These are phyloP conservation scores for Anthophora plumipes DNA, from an alignment of 2,888 invertebrate species.

Conservation along the genomic window DNA sequence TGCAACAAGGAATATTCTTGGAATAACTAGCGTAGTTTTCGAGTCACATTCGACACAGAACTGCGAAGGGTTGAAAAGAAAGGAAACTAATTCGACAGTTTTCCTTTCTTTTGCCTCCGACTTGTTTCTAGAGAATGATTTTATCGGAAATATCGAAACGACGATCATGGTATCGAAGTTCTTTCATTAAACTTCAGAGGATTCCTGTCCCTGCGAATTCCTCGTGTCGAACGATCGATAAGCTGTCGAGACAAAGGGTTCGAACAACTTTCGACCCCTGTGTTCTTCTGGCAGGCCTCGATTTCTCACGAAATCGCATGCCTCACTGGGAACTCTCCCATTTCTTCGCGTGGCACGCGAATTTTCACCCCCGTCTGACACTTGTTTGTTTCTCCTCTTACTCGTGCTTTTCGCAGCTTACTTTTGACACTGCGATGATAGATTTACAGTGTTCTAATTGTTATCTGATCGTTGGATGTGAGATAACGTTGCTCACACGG, in stretches of 20 bases:
- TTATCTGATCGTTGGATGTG: too few species aligned
- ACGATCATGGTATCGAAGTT: constrained; percentile 47
- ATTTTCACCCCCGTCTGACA: neutral
- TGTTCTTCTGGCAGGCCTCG: constrained; percentile 6
- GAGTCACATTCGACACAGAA: too few species aligned
- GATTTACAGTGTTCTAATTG: too few species aligned
- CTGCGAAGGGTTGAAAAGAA: too few species aligned
- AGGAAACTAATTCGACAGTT: neutral
- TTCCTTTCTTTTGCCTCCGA: neutral
- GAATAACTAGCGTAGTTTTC: too few species aligned
- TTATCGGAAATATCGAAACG: constrained; percentile 30
- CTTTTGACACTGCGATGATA: neutral
- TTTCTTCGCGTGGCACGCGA: constrained; percentile 10
- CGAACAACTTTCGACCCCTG: constrained; percentile 16
- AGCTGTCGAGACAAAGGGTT: constrained; percentile 32
- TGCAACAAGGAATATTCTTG: too few species aligned
- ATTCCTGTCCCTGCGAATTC: constrained; percentile 19
- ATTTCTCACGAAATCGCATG: constrained; percentile 41
- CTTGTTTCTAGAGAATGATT: neutral
- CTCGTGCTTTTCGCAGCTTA: neutral
- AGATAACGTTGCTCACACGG: too few species aligned
- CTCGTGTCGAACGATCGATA: constrained; percentile 33
- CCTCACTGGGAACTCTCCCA: neutral
- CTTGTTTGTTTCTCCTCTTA: neutral
- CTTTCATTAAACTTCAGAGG: constrained; percentile 63